Conservation (phyloP, 2,113 vertebrate genomes). For the Myrmecophaga tridactyla region DNA sequence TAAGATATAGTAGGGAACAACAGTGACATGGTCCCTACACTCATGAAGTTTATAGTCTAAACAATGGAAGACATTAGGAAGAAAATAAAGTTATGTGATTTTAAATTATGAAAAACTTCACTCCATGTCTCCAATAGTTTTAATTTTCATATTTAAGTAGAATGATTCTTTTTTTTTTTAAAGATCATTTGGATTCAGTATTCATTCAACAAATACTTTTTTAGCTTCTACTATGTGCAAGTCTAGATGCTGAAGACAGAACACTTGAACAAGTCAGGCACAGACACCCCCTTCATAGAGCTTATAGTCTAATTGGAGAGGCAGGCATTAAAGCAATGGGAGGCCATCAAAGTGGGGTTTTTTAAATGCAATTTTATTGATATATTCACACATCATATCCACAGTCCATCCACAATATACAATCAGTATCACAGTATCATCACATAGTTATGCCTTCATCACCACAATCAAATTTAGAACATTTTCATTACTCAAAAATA, state of each 20-base stretch:
- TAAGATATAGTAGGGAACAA: background rate
- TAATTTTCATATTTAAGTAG: conserved; percentile 14
- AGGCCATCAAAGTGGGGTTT: background rate
- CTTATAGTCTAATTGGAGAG: background rate
- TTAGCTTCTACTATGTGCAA: background rate
- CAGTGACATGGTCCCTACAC: background rate
- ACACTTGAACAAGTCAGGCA: background rate
- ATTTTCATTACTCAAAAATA: too few species aligned
- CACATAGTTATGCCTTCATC: too few species aligned
- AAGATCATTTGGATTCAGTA: conserved; percentile 6
- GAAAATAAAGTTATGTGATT: background rate
- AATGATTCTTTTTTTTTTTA: background rate
- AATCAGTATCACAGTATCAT: too few species aligned
- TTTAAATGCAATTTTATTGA: too few species aligned
- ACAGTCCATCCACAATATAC: too few species aligned
- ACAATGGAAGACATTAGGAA: background rate
- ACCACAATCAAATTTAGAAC: too few species aligned
- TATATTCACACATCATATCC: too few species aligned
- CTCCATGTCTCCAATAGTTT: background rate
- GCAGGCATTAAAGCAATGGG: background rate
- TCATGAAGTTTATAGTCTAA: background rate
- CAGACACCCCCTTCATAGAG: background rate
- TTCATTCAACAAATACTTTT: background rate
- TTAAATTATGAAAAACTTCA: background rate
- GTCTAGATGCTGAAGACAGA: background rate